Evolutionary conservation across 2,113 vertebrate species (phyloP).

Genomic region (Ardeotis arabs): DNA sequence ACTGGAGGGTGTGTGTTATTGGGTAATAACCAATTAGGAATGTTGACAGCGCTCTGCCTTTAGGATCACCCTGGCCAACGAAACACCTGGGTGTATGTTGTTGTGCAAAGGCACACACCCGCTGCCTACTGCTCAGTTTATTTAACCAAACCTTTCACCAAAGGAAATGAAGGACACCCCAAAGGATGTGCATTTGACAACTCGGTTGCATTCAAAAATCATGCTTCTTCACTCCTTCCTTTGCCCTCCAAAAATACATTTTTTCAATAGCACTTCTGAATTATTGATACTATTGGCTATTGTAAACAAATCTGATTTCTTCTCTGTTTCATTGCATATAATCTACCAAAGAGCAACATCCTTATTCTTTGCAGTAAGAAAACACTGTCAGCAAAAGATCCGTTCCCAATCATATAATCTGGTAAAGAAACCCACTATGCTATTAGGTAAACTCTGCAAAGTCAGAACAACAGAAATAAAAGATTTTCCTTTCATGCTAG

Average conservation of each 20-base stretch:
- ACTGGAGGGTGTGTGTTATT: constrained; percentile 56
- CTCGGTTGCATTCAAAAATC: not conserved
- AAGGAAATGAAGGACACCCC: constrained; percentile 20
- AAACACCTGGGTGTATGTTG: constrained; percentile 27
- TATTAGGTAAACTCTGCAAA: not conserved
- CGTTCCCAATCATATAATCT: not conserved
- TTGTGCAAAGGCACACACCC: constrained; percentile 59
- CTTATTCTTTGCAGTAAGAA: not conserved
- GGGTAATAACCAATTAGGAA: constrained; percentile 55
- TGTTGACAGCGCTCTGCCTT: constrained; percentile 51
- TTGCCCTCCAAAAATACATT: not conserved
- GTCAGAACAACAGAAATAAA: not conserved
- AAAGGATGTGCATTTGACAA: not conserved
- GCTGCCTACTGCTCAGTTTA: constrained; percentile 50
- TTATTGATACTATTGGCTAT: not conserved
- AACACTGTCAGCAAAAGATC: not conserved
- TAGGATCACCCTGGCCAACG: constrained; percentile 23
- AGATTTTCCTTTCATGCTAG: not conserved
- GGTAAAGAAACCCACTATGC: not conserved
- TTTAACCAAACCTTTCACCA: constrained; percentile 49
- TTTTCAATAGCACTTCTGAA: not conserved
- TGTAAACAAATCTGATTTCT: not conserved
- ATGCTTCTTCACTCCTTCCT: not conserved
- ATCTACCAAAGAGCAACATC: not conserved
- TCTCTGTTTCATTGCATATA: not conserved